A percentile compares a stretch with the other conserved stretches of the same genome.
Conservation (phyloP, 2,888 invertebrate species). For the Cataglyphis cursor region DNA sequence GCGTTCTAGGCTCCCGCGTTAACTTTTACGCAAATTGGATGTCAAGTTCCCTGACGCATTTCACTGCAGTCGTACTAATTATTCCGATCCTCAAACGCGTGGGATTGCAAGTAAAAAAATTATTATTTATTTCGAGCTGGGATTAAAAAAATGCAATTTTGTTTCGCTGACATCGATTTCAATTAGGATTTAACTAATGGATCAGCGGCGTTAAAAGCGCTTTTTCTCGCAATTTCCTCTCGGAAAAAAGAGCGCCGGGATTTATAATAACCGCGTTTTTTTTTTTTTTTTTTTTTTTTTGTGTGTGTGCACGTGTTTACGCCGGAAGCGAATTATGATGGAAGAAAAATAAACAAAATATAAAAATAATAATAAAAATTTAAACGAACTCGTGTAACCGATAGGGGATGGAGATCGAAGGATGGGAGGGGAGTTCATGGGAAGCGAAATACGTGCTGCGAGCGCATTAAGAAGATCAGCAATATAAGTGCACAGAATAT, state of each 20-base stretch:
- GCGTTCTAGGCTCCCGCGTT: no score
- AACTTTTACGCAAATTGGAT: background rate
- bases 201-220: background rate
- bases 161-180: background rate
- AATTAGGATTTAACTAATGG: background rate
- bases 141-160: background rate
- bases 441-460: conserved; percentile 36
- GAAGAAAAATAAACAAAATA: background rate
- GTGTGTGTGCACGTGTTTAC: no score
- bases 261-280: conserved; percentile 11
- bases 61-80: background rate
- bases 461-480: conserved; percentile 42
- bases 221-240: background rate
- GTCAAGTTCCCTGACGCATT: background rate
- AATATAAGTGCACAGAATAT: conserved; percentile 47
- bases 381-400: background rate
- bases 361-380: conserved; percentile 1
- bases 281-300: background rate
- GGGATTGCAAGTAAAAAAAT: background rate
- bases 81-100: background rate
- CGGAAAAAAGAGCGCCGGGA: background rate
- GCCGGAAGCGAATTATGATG: background rate
- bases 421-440: background rate
- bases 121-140: background rate
- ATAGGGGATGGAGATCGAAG: background rate